Percentiles rank a stretch among this genome's conserved stretches.
Evolutionary conservation across 2,113 vertebrate genomes (phyloP).

Genomic region (Choloepus hoffmanni): DNA sequence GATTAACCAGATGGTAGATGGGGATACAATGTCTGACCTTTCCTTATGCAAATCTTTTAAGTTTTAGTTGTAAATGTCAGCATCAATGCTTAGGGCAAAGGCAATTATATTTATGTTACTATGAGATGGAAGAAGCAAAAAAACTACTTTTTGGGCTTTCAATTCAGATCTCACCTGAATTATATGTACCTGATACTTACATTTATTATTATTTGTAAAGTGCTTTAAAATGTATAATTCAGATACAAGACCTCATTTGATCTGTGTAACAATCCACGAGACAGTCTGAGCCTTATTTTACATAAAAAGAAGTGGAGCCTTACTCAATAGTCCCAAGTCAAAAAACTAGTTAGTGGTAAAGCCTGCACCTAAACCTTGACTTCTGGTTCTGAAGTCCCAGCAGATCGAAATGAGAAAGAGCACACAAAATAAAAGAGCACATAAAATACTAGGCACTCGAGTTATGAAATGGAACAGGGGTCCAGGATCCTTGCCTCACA

Average conservation of each 20-base stretch:
- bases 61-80: conserved; percentile 65
- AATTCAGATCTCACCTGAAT: neutral
- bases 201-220: neutral
- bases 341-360: neutral
- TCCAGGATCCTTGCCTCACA: neutral
- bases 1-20: conserved; percentile 78
- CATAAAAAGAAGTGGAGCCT: neutral
- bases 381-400: neutral
- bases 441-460: neutral
- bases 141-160: neutral
- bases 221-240: neutral
- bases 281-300: neutral
- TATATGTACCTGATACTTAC: neutral
- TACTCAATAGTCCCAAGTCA: conserved; percentile 16
- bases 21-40: conserved; percentile 73
- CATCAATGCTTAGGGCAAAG: conserved; percentile 55
- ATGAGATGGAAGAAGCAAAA: neutral
- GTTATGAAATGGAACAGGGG: neutral
- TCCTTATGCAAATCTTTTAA: conserved; percentile 70
- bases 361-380: neutral
- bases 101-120: neutral
- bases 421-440: too few relatives aligned
- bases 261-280: too few relatives aligned
- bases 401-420: neutral
- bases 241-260: neutral